phyloP scores from a whole-genome alignment of 1,140 invertebrate species.

The Drosophila virilis region DNA sequence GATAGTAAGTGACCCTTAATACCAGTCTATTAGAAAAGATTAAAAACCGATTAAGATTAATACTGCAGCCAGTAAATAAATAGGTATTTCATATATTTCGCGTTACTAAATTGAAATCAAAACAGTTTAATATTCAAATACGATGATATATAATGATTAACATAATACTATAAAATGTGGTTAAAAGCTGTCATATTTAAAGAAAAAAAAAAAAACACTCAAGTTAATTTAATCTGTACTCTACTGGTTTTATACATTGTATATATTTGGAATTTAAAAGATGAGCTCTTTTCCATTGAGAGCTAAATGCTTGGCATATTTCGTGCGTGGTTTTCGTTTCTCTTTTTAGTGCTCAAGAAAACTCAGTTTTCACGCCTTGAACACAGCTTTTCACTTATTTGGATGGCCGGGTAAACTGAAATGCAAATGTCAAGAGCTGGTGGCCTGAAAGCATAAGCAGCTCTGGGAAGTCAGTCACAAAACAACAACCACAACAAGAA shows the following conservation, averaged over 20 bases:
- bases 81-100: neutral
- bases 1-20: conserved; percentile 24
- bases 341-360: conserved; percentile 14
- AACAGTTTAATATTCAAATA: too few relatives aligned
- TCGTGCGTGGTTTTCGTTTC: neutral
- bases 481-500: conserved; percentile 17
- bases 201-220: too few relatives aligned
- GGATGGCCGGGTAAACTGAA: conserved; percentile 52
- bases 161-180: too few relatives aligned
- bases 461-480: conserved; percentile 32
- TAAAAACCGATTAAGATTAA: conserved; percentile 9
- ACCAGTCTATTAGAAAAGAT: neutral
- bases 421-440: conserved; percentile 71
- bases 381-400: conserved; percentile 70
- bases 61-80: neutral
- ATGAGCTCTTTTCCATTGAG: neutral
- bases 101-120: neutral
- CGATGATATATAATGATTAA: too few relatives aligned
- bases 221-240: too few relatives aligned
- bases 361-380: conserved; percentile 26
- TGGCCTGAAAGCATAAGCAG: conserved; percentile 64
- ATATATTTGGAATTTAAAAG: too few relatives aligned
- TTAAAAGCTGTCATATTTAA: too few relatives aligned
- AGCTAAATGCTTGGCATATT: conserved; percentile 1
- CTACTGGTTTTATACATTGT: too few relatives aligned